Evolutionary conservation across 2,797 vertebrate genomes (phyloP).

Genomic region (Liparis tanakae): DNA sequence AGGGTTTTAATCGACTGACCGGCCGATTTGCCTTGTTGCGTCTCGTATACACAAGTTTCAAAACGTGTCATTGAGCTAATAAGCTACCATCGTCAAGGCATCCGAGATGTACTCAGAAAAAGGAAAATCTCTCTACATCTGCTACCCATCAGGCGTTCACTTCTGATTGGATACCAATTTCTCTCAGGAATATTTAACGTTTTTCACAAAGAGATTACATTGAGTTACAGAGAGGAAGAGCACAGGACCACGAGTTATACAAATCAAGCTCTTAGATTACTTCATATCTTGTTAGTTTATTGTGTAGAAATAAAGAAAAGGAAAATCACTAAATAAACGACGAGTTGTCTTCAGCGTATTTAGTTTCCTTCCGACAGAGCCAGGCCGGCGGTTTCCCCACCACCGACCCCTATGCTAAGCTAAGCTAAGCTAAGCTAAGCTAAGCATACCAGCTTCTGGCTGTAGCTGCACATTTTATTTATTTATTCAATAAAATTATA

Average conservation of each 20-base stretch:
- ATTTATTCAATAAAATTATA: no score
- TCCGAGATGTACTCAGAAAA: neutral
- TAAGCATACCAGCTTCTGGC: neutral
- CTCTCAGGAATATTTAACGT: neutral
- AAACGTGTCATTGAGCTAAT: neutral
- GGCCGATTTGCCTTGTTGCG: neutral
- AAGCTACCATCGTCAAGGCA: neutral
- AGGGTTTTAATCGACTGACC: neutral
- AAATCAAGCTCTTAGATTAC: neutral
- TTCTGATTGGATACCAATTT: neutral
- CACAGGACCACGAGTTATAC: neutral
- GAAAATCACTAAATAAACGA: neutral
- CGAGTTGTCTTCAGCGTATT: neutral
- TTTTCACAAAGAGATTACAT: neutral
- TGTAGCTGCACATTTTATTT: neutral
- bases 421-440: neutral
- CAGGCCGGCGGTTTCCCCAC: neutral
- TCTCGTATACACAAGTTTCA: neutral
- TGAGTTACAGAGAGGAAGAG: neutral
- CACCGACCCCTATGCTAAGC: neutral
- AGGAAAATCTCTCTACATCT: neutral
- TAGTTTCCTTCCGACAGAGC: neutral
- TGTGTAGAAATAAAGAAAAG: neutral
- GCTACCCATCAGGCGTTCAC: neutral
- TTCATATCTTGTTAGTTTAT: slow-evolving; percentile 2